phyloP scores from a whole-genome alignment of 2,113 vertebrate species.

The Muntiacus reevesi region DNA sequence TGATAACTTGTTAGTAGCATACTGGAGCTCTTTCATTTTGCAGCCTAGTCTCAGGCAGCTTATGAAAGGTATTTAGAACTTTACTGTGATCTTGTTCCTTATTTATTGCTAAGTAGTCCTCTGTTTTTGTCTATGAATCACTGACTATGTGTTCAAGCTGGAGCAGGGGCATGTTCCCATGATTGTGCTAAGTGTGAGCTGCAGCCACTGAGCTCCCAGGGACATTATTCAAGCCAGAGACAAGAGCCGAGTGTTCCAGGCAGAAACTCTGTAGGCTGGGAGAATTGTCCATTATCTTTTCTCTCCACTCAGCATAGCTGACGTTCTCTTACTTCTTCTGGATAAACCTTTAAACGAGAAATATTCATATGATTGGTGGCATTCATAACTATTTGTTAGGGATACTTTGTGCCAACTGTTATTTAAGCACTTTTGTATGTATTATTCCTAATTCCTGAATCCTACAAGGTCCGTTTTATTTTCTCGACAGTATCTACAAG shows the following conservation, averaged over 20 bases:
- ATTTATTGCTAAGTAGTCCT: not conserved
- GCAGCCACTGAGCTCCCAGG: not conserved
- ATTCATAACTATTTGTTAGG: not conserved
- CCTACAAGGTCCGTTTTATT: not conserved
- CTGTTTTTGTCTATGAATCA: not conserved
- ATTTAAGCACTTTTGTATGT: not conserved
- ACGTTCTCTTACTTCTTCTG: not conserved
- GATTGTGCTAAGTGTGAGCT: not conserved
- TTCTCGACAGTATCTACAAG: not conserved
- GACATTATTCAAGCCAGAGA: not conserved
- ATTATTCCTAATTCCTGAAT: not conserved
- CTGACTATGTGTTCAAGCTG: not conserved
- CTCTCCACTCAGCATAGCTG: not conserved
- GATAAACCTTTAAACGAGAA: not conserved
- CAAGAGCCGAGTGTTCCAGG: not conserved
- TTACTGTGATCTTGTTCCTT: constrained; percentile 20
- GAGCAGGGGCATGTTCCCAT: not conserved
- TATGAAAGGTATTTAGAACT: not conserved
- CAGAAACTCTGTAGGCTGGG: not conserved
- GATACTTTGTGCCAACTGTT: not conserved
- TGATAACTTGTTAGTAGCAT: constrained; percentile 29
- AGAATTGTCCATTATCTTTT: not conserved
- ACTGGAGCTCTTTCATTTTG: not conserved
- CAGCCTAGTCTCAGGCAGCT: not conserved
- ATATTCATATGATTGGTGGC: not conserved